Evolutionary conservation across 2,888 invertebrate genomes (phyloP), one percentile per base, ranked within the genome.

Genomic region (Volucella bombylans): DNA sequence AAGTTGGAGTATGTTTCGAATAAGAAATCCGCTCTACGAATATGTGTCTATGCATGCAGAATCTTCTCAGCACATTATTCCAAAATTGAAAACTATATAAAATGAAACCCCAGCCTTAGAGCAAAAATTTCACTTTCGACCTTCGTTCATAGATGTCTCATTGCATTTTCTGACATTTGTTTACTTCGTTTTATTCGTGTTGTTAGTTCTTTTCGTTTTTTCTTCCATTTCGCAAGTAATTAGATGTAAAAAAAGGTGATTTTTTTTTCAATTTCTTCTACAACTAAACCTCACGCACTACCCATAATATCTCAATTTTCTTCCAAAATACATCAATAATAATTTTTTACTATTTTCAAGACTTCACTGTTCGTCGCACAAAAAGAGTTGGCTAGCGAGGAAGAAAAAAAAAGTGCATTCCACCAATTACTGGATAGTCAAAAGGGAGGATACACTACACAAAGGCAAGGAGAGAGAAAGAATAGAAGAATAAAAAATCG

Each of bases 141-240:
- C 0, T 47, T 68, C 62, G 47, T 23, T 39, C 39, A 10, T 64
- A 85, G 85, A 55, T 52, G 71, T n/a, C 80, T 23, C 54, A 38
- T 1, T 4, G 8, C 47, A 31, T 64, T 54, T 54, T 76, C 23
- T 87, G 87, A 87, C 87, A 86, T 87, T 88, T 87, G 73, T 83
- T 81, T 83, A 86, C 69, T 76, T 86, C 79, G 78, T 87, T 87
- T 85, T 85, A 62, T 80, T 85, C 76, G 57, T 85, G 77, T 77
- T 85, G 76, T 85, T 85, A 72, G 85, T 85, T 62, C 76, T 77
- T 71, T 77, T 80, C 77, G 81, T 64, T 72, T 52, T 72, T 77
- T 77, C 80, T 73, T 57, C 81, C 80, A 76, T 72, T 85, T 85
- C 85, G 81, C 81, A 81, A 85, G 85, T 76, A 81, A 64, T 81